phyloP scores from a whole-genome alignment of 2,797 vertebrate genomes.

The Cynopterus sphinx region DNA sequence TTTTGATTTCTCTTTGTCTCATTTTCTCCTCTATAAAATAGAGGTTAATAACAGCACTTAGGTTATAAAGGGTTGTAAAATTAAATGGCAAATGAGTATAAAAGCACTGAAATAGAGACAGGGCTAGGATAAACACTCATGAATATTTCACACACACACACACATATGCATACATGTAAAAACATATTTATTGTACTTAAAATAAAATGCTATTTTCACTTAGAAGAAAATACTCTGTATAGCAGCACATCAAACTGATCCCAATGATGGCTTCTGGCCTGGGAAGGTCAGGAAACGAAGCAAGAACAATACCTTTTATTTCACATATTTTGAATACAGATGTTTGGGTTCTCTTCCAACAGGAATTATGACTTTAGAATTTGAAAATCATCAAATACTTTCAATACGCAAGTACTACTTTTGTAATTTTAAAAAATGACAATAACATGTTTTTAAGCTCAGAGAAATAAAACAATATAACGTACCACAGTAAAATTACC shows the following conservation, averaged over 20 bases:
- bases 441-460: neutral
- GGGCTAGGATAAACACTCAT: neutral
- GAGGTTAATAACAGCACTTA: neutral
- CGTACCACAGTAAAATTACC: slow-evolving; percentile 21
- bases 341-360: neutral
- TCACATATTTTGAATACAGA: neutral
- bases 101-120: neutral
- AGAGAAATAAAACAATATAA: slow-evolving; percentile 13
- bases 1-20: neutral
- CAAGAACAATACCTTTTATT: neutral
- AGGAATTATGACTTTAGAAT: neutral
- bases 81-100: neutral
- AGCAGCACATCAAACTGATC: neutral
- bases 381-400: neutral
- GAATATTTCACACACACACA: neutral
- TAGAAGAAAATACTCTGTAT: neutral
- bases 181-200: neutral
- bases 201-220: neutral
- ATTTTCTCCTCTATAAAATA: neutral
- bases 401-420: slow-evolving; percentile 17
- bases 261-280: neutral
- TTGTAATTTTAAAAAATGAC: slow-evolving; percentile 18
- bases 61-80: neutral
- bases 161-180: no score
- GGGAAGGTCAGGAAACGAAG: neutral